Evolutionary conservation across 2,113 vertebrate genomes (phyloP), one percentile per base, ranked within the genome.

Genomic region (Gnathonemus longibarbis): DNA sequence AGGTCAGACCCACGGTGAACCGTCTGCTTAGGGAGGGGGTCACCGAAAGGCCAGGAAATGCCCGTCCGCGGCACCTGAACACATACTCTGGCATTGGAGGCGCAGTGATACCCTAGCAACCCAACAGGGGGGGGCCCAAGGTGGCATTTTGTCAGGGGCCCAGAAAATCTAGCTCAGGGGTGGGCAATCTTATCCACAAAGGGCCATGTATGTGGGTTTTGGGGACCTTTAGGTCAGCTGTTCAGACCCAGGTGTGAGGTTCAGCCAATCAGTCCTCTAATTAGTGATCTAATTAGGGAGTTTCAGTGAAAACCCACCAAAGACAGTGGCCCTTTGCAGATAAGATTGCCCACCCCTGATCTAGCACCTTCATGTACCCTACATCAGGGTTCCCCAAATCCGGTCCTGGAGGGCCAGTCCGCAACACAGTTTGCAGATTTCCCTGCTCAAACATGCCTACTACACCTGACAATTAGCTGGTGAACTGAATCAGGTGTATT

Each of bases 1-100:
- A 21, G 0, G 0, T 48, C 56, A 35, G 27, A 62, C 80, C 35
- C 50, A 84, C 48, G 15, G 46, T 35, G 52, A 83, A 52, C 24
- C 13, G 1, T 89, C 49, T 11, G 31, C 31, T 83, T 21, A 2
- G 11, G 27, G 1, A 17, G 21, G 4, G 39, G 46, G 27, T 31
- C 5, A 7, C n/a, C 5, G n/a, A 42, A 88, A 21, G 6, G 49
- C 15, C 27, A 42, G 31, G 39, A 45, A 86, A 42, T 31, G 66
- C 66, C 9, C 2, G 17, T 42, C 35, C 11, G 31, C 31, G 0
- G 11, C 70, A 35, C 5, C 27, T 19, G 27, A 31, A 77, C 70
- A 39, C 0, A 0, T 35, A 42, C 70, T 77, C 13, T 27, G 58
- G 58, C 58, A n/a, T 9, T 66, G n/a, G 58, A 66, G 58, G n/a